These are phyloP conservation scores for Trachelus tabidus DNA, from an alignment of 2,888 invertebrate species.

Conservation along the genomic window DNA sequence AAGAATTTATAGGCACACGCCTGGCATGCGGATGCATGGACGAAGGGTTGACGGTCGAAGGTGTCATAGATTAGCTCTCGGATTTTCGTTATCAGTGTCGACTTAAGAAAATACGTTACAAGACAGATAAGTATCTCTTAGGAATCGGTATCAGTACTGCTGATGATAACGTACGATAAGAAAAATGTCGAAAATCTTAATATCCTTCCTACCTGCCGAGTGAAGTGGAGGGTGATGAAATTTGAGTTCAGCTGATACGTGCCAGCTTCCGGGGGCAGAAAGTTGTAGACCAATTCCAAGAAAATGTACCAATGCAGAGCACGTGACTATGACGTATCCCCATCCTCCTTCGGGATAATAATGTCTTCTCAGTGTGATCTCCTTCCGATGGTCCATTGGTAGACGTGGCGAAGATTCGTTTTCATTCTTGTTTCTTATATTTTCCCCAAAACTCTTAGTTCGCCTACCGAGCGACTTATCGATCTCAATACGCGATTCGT, in stretches of 20 bases:
- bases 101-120: no score
- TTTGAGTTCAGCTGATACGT: constrained; percentile 72
- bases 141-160: background rate
- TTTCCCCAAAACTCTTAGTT: constrained; percentile 41
- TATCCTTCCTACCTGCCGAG: constrained; percentile 71
- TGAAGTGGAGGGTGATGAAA: constrained; percentile 73
- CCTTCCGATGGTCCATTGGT: constrained; percentile 43
- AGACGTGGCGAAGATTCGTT: constrained; percentile 24
- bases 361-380: constrained; percentile 72
- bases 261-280: constrained; percentile 54
- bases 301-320: constrained; percentile 79
- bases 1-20: no score
- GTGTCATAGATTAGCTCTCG: no score
- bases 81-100: no score
- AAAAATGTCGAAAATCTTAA: background rate
- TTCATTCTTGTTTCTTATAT: constrained; percentile 20
- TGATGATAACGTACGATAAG: background rate
- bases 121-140: background rate
- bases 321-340: constrained; percentile 85
- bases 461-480: constrained; percentile 30
- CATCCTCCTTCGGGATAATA: constrained; percentile 91
- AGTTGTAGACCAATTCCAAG: constrained; percentile 82
- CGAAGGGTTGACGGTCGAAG: no score
- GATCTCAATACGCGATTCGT: constrained; percentile 31
- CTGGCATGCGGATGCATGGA: no score